phyloP scores from a whole-genome alignment of 2,113 vertebrate genomes.

The Channa argus region DNA sequence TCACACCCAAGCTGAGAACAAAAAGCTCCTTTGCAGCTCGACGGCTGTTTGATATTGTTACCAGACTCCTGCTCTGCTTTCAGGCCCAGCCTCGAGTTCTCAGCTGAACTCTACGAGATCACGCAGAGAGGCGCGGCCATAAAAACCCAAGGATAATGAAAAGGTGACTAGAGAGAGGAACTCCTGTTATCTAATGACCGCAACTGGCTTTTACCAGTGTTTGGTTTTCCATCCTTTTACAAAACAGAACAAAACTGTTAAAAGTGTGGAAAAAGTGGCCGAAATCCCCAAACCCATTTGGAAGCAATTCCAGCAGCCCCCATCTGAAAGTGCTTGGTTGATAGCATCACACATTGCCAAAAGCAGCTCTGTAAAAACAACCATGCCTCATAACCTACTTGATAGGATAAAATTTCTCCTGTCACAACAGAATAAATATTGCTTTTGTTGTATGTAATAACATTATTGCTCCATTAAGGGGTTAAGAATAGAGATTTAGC shows the following conservation, averaged over 20 bases:
- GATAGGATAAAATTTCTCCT: not conserved
- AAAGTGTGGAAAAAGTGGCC: constrained; percentile 42
- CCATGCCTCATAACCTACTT: constrained; percentile 5
- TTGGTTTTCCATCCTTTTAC: constrained; percentile 50
- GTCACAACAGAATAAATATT: not conserved
- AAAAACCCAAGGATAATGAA: constrained; percentile 60
- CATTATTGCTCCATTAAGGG: too few relatives aligned
- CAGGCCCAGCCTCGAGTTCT: constrained; percentile 43
- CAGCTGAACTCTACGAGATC: constrained; percentile 46
- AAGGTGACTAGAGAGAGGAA: constrained; percentile 41
- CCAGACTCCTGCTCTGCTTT: constrained; percentile 63
- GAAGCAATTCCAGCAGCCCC: constrained; percentile 70
- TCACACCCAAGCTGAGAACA: constrained; percentile 67
- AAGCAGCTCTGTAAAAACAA: constrained; percentile 65
- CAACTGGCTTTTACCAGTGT: constrained; percentile 55
- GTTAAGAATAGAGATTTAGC: too few relatives aligned
- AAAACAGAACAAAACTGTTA: constrained; percentile 17
- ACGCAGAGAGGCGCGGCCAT: constrained; percentile 23
- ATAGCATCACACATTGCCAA: constrained; percentile 75
- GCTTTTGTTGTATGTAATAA: too few relatives aligned
- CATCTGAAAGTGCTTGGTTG: constrained; percentile 72
- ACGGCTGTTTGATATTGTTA: constrained; percentile 71
- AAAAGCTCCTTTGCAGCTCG: constrained; percentile 48
- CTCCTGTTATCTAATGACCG: constrained; percentile 72
- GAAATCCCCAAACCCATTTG: constrained; percentile 72